Evolutionary conservation across 2,113 vertebrate species (phyloP).

Genomic region (Xiphias gladius): DNA sequence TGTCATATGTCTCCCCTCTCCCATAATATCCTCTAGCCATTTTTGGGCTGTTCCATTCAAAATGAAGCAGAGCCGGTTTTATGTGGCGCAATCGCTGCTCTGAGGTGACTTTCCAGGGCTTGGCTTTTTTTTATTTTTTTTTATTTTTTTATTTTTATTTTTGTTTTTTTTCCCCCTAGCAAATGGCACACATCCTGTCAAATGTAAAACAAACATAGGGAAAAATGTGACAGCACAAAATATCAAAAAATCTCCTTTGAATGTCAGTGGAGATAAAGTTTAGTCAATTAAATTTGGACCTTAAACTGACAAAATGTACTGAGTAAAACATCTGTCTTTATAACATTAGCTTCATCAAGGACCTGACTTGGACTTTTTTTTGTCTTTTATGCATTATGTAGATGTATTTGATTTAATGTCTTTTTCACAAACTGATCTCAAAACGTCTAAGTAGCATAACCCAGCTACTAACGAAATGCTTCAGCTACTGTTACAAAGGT

Average conservation of each 20-base stretch:
- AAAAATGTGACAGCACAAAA: neutral
- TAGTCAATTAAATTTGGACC: neutral
- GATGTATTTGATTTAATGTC: neutral
- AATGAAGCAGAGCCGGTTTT: slow-evolving; percentile 53
- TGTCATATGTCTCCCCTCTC: slow-evolving; percentile 51
- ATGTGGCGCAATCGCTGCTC: slow-evolving; percentile 10
- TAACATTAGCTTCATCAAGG: neutral
- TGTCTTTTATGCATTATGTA: too few species aligned
- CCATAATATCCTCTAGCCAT: slow-evolving; percentile 60
- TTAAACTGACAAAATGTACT: neutral
- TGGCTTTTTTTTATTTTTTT: neutral
- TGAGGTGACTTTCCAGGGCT: slow-evolving; percentile 43
- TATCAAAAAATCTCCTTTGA: neutral
- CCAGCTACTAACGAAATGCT: too few species aligned
- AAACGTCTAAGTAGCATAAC: neutral
- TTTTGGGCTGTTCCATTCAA: slow-evolving; percentile 52
- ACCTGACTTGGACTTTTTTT: too few species aligned
- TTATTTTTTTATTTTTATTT: too few species aligned
- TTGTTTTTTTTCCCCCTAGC: neutral
- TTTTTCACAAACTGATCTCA: neutral
- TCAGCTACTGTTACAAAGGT: neutral
- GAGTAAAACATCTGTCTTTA: neutral
- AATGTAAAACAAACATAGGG: neutral
- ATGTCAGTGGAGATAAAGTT: neutral
- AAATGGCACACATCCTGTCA: slow-evolving; percentile 1